Percentiles rank a stretch among this genome's conserved stretches.
Conservation (phyloP, 2,113 vertebrate species). For the Acanthisitta chloris region DNA sequence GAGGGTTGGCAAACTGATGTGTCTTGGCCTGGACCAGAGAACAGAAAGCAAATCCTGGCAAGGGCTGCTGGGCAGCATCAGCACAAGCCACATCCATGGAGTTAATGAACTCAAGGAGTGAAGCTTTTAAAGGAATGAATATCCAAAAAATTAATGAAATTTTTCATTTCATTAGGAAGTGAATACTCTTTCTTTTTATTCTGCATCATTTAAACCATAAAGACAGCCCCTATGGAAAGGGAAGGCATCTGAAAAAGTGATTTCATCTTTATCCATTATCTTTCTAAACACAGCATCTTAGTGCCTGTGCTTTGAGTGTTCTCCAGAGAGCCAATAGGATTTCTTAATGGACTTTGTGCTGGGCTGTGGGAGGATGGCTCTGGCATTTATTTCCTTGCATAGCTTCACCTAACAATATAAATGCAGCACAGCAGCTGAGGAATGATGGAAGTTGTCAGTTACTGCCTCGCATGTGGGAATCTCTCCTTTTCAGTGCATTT, state of each 20-base stretch:
- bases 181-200: constrained; percentile 19
- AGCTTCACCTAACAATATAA: background rate
- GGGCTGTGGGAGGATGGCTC: background rate
- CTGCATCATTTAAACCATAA: constrained; percentile 6
- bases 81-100: background rate
- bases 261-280: constrained; percentile 48
- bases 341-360: background rate
- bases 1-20: background rate
- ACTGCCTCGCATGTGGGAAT: background rate
- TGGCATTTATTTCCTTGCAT: background rate
- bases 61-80: background rate
- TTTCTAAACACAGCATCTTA: constrained; percentile 27
- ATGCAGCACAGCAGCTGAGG: background rate
- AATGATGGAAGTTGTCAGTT: background rate
- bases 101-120: constrained; percentile 32
- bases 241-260: constrained; percentile 20
- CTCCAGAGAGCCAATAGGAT: constrained; percentile 3
- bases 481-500: background rate
- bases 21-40: background rate
- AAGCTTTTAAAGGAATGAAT: constrained; percentile 40
- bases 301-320: background rate
- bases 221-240: constrained; percentile 11
- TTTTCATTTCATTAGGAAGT: constrained; percentile 58
- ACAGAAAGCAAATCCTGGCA: constrained; percentile 20
- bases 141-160: constrained; percentile 47